Evolutionary conservation across 2,113 vertebrate species (phyloP).

Genomic region (Bolborhynchus lineola): DNA sequence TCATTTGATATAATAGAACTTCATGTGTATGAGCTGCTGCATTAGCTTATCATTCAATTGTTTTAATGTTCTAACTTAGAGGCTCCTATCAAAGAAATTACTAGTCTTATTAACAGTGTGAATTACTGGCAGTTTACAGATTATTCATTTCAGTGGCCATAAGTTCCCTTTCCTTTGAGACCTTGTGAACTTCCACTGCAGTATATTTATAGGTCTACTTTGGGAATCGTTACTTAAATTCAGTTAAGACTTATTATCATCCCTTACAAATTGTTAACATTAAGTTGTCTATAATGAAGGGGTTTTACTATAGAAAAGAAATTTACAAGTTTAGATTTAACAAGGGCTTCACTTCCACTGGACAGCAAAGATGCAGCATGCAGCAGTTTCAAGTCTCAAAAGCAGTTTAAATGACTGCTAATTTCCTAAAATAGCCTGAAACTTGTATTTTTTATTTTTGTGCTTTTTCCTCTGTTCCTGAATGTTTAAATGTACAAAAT

Average conservation of each 20-base stretch:
- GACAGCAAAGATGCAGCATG: constrained; percentile 5
- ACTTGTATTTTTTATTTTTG: neutral
- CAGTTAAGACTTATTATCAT: constrained; percentile 33
- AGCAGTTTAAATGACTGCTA: neutral
- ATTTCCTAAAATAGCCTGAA: neutral
- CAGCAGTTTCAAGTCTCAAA: neutral
- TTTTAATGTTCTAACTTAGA: neutral
- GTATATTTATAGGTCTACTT: constrained; percentile 47
- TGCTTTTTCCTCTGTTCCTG: neutral
- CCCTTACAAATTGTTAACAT: constrained; percentile 45
- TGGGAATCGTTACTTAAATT: constrained; percentile 44
- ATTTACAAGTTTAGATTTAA: constrained; percentile 36
- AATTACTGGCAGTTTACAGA: constrained; percentile 2
- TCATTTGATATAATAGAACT: constrained; percentile 8
- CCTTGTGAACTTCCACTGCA: constrained; percentile 8
- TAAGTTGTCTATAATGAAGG: neutral
- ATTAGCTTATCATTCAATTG: neutral
- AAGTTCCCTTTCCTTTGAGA: constrained; percentile 38
- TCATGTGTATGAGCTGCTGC: neutral
- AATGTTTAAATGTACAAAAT: neutral
- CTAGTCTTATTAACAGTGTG: neutral
- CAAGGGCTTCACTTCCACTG: neutral
- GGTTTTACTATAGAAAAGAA: constrained; percentile 29
- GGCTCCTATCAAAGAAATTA: constrained; percentile 29
- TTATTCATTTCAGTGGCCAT: neutral